Conservation (phyloP, 2,113 vertebrate genomes). For the Scomber colias region DNA sequence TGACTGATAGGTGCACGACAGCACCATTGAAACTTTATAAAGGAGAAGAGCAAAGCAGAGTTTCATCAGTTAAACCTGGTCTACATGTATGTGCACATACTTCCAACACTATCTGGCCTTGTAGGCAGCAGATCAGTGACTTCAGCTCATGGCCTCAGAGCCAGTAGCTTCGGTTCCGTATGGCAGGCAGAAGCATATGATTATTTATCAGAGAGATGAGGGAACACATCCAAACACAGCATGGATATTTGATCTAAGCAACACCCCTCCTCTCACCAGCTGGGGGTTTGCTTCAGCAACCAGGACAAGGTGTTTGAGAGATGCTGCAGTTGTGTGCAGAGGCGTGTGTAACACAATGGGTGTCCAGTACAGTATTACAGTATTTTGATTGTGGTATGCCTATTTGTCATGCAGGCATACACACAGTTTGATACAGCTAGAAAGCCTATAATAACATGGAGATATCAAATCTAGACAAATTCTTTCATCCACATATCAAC, state of each 20-base stretch:
- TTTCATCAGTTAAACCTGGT: constrained; percentile 3
- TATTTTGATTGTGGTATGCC: background rate
- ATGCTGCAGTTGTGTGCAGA: constrained; percentile 1
- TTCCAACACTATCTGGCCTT: constrained; percentile 1
- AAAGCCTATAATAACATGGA: constrained; percentile 24
- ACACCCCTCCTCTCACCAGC: constrained; percentile 13
- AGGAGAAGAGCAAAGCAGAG: constrained; percentile 1
- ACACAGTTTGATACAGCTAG: background rate
- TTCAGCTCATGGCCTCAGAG: constrained; percentile 31
- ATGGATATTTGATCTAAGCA: constrained; percentile 64
- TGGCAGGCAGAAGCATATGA: constrained; percentile 27
- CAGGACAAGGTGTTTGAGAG: constrained; percentile 4
- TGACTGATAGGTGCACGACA: constrained; percentile 16
- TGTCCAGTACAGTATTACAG: background rate
- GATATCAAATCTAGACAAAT: constrained; percentile 24
- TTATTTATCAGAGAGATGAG: constrained; percentile 62
- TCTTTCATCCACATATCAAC: constrained; percentile 10
- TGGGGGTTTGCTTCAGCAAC: constrained; percentile 30
- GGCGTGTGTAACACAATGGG: background rate
- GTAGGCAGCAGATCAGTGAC: constrained; percentile 41
- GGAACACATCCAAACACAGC: constrained; percentile 52
- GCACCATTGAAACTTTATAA: constrained; percentile 1
- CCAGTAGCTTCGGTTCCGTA: constrained; percentile 18
- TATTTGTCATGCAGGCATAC: background rate
- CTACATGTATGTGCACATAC: background rate